Conservation (phyloP, 2,888 invertebrate species). For the Dermolepida albohirtum region DNA sequence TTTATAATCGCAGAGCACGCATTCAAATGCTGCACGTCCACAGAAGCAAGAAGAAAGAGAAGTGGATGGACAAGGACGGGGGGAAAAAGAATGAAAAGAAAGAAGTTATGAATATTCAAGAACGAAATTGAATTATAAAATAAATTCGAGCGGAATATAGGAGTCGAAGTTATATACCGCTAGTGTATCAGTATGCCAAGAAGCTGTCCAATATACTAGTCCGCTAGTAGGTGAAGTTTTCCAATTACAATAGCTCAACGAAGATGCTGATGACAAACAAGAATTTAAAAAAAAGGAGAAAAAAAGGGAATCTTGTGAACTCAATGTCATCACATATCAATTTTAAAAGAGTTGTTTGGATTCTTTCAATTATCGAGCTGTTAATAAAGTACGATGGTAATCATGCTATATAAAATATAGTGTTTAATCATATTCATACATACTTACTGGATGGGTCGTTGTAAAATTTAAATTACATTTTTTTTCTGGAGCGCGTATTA, state of each 20-base stretch:
- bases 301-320: not conserved
- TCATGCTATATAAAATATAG: conserved; percentile 9
- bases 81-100: conserved; percentile 8
- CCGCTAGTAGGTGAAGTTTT: not conserved
- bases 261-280: conserved; percentile 15
- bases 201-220: too few species aligned
- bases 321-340: conserved; percentile 25
- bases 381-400: conserved; percentile 27
- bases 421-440: not conserved
- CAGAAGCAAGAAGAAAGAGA: conserved; percentile 15
- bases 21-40: not conserved
- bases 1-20: not conserved
- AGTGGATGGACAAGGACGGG: not conserved
- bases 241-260: conserved; percentile 31
- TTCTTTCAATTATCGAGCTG: conserved; percentile 30
- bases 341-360: conserved; percentile 32
- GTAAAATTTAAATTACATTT: conserved; percentile 26
- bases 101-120: conserved; percentile 40
- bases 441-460: not conserved
- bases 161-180: too few species aligned
- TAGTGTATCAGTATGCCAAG: too few species aligned
- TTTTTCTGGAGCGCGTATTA: not conserved
- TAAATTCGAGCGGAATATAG: conserved; percentile 27
- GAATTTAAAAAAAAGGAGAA: conserved; percentile 1
- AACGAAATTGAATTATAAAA: conserved; percentile 42